phyloP scores from a whole-genome alignment of 2,888 invertebrate genomes.

The Melangyna quadrimaculata region DNA sequence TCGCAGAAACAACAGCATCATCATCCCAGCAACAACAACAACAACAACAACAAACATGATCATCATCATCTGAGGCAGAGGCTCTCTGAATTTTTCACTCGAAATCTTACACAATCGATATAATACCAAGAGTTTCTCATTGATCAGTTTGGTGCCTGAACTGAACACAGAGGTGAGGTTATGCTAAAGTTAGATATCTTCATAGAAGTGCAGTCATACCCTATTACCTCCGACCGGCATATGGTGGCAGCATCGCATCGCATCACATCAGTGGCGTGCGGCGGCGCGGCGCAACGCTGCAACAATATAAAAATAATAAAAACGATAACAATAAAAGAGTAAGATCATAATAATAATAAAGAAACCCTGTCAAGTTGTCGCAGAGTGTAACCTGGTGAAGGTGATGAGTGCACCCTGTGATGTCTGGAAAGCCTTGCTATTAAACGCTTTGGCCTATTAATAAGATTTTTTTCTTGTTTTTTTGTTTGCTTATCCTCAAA shows the following conservation, averaged over 20 bases:
- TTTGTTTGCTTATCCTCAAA: neutral
- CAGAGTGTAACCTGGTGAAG: conserved; percentile 36
- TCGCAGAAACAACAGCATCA: conserved; percentile 1
- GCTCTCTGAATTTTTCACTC: conserved; percentile 71
- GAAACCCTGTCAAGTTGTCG: conserved; percentile 57
- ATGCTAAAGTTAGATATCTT: conserved; percentile 43
- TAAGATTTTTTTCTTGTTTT: neutral
- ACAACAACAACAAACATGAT: conserved; percentile 3
- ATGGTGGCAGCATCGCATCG: neutral
- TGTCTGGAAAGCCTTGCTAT: neutral
- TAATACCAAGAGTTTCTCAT: conserved; percentile 72
- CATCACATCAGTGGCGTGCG: too few relatives aligned
- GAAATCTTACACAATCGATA: conserved; percentile 72
- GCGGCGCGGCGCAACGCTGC: conserved; percentile 18
- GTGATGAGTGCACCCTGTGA: conserved; percentile 60
- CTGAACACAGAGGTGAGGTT: conserved; percentile 59
- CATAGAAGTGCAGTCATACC: conserved; percentile 37
- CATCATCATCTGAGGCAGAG: conserved; percentile 55
- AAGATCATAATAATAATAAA: conserved; percentile 25
- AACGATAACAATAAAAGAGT: conserved; percentile 31
- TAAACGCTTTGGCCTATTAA: conserved; percentile 1
- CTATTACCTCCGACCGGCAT: conserved; percentile 48
- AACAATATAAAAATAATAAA: conserved; percentile 35
- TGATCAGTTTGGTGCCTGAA: conserved; percentile 59
- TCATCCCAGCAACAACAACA: neutral